Evolutionary conservation across 2,888 invertebrate genomes (phyloP).

Genomic region (Vanessa cardui): DNA sequence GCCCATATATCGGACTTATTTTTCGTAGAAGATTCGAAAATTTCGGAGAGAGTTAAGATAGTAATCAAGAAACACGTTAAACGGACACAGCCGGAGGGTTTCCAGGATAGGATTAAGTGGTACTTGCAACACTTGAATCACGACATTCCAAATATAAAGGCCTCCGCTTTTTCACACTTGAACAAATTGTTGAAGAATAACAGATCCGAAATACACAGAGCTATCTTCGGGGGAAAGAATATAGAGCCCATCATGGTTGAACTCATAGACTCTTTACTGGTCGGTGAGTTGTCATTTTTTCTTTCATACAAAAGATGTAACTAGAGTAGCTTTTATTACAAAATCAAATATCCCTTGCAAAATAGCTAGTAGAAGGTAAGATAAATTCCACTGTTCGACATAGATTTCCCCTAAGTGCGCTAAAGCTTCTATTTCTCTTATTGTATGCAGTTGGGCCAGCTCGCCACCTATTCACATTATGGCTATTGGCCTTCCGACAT

Average conservation of each 20-base stretch:
- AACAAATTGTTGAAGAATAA: conserved; percentile 87
- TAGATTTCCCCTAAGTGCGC: too few species aligned
- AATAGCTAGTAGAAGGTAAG: too few species aligned
- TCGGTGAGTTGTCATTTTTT: conserved; percentile 61
- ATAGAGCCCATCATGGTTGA: conserved; percentile 88
- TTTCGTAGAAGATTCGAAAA: conserved; percentile 88
- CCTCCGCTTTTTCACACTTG: conserved; percentile 88
- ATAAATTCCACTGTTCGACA: too few species aligned
- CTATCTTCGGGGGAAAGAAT: conserved; percentile 87
- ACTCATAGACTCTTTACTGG: conserved; percentile 85
- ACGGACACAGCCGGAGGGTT: conserved; percentile 77
- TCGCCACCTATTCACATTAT: too few species aligned
- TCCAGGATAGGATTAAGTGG: conserved; percentile 85
- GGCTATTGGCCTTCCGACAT: too few species aligned
- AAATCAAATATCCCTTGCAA: too few species aligned
- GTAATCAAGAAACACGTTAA: conserved; percentile 84
- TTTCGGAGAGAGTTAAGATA: conserved; percentile 84
- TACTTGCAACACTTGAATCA: conserved; percentile 88
- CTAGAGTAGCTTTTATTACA: too few species aligned
- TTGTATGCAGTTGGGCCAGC: too few species aligned
- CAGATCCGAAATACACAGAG: conserved; percentile 86
- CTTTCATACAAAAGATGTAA: not conserved
- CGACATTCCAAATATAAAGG: conserved; percentile 90
- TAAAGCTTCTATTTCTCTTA: too few species aligned
- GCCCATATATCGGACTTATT: conserved; percentile 91